Evolutionary conservation across 1,140 invertebrate genomes (phyloP), one percentile per base, ranked within the genome.

Genomic region (Philotrypesis tridentata): DNA sequence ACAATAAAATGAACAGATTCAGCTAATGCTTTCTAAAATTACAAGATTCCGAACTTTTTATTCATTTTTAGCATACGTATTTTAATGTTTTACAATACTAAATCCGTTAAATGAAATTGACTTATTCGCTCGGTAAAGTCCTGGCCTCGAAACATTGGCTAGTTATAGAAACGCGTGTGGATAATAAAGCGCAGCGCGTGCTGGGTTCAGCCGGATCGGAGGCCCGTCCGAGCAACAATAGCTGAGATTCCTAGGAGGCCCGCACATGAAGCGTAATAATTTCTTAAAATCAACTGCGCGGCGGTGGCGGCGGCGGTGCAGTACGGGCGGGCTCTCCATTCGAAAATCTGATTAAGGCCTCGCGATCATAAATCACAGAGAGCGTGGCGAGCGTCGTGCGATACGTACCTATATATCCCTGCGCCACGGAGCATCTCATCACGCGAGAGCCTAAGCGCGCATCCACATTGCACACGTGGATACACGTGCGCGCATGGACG

Each of bases 401-500:
- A 55, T 55, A 55, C 48, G 48, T 55, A 55, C 48, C 48, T 55
- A n/a, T 55, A n/a, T 55, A 55, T 55, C 5, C 48, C 40, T 37
- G 29, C 31, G 23, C 0, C 29, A 21, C 23, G 75, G 43, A 79
- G 74, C 81, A 83, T 82, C 73, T 82, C 48, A 80, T 82, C 77
- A 81, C 70, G 82, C 80, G 43, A 85, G 81, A 80, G 82, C 74
- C 60, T 65, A 76, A 76, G 31, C 23, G 55, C 63, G 63, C 68
- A 76, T 55, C n/a, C n/a, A n/a, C n/a, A 55, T 21, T 84, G 75
- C 79, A 76, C 63, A 43, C 23, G 76, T 43, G 21, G 80, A 87
- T 86, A 88, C 85, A 84, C 82, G 87, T 84, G 86, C 87, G 88
- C 85, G 88, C 82, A 87, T 87, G 87, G 85, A 80, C 73, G 48